A percentile compares a stretch with the other conserved stretches of the same genome.
These are phyloP conservation scores for Pegea sp. DNA, from an alignment of 23 tunicate species.

Conservation along the genomic window DNA sequence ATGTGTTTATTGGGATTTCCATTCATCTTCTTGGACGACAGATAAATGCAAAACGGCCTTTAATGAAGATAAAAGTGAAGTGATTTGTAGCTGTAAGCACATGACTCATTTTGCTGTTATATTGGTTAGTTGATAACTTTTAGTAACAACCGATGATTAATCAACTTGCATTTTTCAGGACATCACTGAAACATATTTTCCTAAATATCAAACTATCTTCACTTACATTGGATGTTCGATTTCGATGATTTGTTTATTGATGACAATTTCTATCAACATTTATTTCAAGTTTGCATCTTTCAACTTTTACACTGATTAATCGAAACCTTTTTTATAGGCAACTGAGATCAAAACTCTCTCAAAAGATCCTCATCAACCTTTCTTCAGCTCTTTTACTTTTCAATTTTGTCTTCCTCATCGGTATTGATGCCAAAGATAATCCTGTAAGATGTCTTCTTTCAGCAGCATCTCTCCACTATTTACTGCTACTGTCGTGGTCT, in stretches of 20 bases:
- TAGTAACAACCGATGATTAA: background rate
- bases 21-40: too few relatives aligned
- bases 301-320: background rate
- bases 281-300: conserved; percentile 29
- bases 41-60: too few relatives aligned
- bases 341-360: conserved; percentile 32
- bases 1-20: too few relatives aligned
- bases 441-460: conserved; percentile 17
- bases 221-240: conserved; percentile 47
- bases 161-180: conserved; percentile 26
- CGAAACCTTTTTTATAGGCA: conserved; percentile 22
- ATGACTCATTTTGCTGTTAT: conserved; percentile 70
- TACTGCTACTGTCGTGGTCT: conserved; percentile 48
- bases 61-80: too few relatives aligned
- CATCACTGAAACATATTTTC: conserved; percentile 22
- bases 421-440: conserved; percentile 27
- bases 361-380: conserved; percentile 45
- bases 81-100: conserved; percentile 73
- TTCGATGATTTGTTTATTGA: conserved; percentile 31
- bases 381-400: conserved; percentile 24
- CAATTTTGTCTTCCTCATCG: conserved; percentile 27
- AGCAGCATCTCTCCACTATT: conserved; percentile 37
- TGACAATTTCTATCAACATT: conserved; percentile 29
- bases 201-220: conserved; percentile 26
- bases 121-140: conserved; percentile 17